phyloP scores from a whole-genome alignment of 2,888 invertebrate species.

The Dione vanillae region DNA sequence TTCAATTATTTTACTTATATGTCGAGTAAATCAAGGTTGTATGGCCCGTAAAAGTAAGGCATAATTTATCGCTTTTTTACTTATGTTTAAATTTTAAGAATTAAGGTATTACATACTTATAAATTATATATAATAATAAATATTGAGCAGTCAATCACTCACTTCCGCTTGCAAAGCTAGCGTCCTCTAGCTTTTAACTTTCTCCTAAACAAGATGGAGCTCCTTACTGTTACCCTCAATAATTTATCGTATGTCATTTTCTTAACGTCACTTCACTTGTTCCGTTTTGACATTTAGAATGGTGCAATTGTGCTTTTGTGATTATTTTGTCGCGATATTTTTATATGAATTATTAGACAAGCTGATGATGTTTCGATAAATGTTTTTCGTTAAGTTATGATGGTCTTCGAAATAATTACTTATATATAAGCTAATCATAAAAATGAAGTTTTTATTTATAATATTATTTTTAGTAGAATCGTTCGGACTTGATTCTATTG shows the following conservation, averaged over 20 bases:
- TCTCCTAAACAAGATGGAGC: too few relatives aligned
- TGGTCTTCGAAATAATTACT: constrained; percentile 24
- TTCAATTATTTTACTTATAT: too few relatives aligned
- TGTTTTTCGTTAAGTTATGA: constrained; percentile 16
- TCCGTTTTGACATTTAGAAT: neutral
- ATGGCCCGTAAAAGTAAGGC: too few relatives aligned
- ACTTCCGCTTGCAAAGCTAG: too few relatives aligned
- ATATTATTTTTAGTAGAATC: constrained; percentile 66
- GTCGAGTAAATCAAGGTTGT: too few relatives aligned
- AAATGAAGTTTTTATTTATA: constrained; percentile 65
- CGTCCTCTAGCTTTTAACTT: too few relatives aligned
- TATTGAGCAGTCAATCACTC: too few relatives aligned
- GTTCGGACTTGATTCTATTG: constrained; percentile 62
- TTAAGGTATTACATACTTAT: too few relatives aligned
- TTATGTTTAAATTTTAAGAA: too few relatives aligned
- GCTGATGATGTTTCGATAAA: constrained; percentile 23
- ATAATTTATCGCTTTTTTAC: too few relatives aligned
- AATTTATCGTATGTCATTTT: neutral
- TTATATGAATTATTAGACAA: constrained; percentile 7
- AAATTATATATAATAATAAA: too few relatives aligned
- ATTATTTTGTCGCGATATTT: constrained; percentile 29
- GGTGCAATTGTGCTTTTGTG: constrained; percentile 25
- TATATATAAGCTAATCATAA: constrained; percentile 40
- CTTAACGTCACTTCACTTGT: constrained; percentile 19
- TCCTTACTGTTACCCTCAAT: neutral